Percentiles rank a stretch among this genome's conserved stretches.
Evolutionary conservation across 2,888 invertebrate genomes (phyloP).

Genomic region (Sphaeridia pumilis): DNA sequence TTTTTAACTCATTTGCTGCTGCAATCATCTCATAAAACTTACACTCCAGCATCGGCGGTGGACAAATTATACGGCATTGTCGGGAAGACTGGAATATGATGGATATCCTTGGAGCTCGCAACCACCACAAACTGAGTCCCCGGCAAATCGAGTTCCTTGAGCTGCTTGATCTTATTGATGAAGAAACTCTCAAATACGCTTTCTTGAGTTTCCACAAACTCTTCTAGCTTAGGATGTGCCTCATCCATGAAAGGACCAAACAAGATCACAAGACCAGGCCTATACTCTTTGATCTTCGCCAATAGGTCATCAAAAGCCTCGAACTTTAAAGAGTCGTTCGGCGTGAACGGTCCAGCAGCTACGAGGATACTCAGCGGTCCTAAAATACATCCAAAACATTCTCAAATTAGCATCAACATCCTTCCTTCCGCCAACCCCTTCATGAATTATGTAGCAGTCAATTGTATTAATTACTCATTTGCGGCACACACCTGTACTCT

Average conservation of each 20-base stretch:
- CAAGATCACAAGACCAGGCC: slow-evolving; percentile 68
- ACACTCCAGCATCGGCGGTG: slow-evolving; percentile 1
- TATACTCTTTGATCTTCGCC: slow-evolving; percentile 51
- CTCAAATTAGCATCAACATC: too few species aligned
- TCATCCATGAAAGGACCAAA: slow-evolving; percentile 75
- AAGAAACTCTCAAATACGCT: slow-evolving; percentile 64
- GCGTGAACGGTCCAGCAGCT: slow-evolving; percentile 74
- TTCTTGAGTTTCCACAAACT: slow-evolving; percentile 45
- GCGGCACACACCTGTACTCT: slow-evolving; percentile 14
- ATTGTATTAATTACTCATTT: background rate
- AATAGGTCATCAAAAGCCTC: slow-evolving; percentile 71
- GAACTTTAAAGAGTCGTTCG: slow-evolving; percentile 60
- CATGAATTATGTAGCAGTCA: background rate
- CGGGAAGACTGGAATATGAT: slow-evolving; percentile 68
- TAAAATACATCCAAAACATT: too few species aligned
- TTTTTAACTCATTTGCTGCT: too few species aligned
- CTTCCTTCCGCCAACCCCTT: too few species aligned
- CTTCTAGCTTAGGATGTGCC: slow-evolving; percentile 52
- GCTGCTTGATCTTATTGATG: slow-evolving; percentile 53
- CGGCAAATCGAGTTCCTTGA: slow-evolving; percentile 47
- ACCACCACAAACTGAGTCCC: slow-evolving; percentile 60
- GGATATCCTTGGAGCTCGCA: slow-evolving; percentile 63
- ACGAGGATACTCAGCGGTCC: slow-evolving; percentile 17
- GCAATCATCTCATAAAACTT: too few species aligned
- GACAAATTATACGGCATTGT: slow-evolving; percentile 54